Evolutionary conservation across 2,888 invertebrate species (phyloP).

Genomic region (Leucania comma): DNA sequence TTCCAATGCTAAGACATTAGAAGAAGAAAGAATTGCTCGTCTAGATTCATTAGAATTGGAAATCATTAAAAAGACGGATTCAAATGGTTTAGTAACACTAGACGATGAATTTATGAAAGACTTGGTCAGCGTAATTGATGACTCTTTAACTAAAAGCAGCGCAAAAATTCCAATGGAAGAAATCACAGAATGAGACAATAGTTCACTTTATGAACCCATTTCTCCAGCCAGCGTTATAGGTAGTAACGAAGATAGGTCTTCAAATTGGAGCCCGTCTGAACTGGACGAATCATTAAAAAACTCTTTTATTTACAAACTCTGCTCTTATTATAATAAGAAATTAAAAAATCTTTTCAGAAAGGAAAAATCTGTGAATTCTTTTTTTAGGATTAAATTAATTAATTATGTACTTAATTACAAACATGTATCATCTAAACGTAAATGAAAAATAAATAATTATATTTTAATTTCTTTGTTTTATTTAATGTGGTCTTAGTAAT

Average conservation of each 20-base stretch:
- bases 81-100: conserved; percentile 40
- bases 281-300: conserved; percentile 63
- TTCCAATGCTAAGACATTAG: too few relatives aligned
- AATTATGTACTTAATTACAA: too few relatives aligned
- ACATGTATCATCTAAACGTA: too few relatives aligned
- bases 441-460: too few relatives aligned
- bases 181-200: conserved; percentile 32
- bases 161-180: background rate
- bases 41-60: conserved; percentile 73
- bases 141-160: conserved; percentile 50
- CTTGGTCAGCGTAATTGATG: conserved; percentile 61
- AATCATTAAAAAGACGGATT: conserved; percentile 72
- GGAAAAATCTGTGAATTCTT: too few relatives aligned
- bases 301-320: conserved; percentile 66
- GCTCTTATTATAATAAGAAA: too few relatives aligned
- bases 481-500: too few relatives aligned
- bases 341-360: too few relatives aligned
- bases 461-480: too few relatives aligned
- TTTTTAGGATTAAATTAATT: too few relatives aligned
- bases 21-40: too few relatives aligned
- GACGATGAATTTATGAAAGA: background rate
- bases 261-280: conserved; percentile 57
- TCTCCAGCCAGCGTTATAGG: conserved; percentile 75
- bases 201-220: conserved; percentile 76
- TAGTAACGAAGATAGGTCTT: conserved; percentile 62